A percentile compares a stretch with the other conserved stretches of the same genome.
phyloP scores from a whole-genome alignment of 2,113 vertebrate genomes.

The Vulpes lagopus region DNA sequence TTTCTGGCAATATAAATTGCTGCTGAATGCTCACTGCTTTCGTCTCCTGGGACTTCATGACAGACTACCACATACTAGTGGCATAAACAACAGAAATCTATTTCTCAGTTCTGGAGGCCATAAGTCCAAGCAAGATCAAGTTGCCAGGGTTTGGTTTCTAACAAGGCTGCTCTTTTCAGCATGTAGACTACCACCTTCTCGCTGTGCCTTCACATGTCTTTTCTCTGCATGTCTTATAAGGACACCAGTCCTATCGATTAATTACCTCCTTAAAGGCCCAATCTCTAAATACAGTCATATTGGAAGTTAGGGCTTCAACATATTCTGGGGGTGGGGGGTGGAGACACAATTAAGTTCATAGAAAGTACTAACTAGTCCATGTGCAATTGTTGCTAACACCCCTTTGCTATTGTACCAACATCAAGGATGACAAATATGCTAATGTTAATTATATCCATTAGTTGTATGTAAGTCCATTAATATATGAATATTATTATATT shows the following conservation, averaged over 20 bases:
- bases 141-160: not conserved
- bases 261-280: not conserved
- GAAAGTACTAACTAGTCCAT: not conserved
- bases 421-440: not conserved
- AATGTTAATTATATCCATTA: slow-evolving; percentile 29
- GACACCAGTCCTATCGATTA: not conserved
- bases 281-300: not conserved
- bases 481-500: not conserved
- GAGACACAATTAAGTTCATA: not conserved
- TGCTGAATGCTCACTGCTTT: not conserved
- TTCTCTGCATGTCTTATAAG: not conserved
- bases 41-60: not conserved
- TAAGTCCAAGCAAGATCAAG: not conserved
- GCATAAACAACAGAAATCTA: not conserved
- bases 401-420: not conserved
- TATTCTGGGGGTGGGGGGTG: not conserved
- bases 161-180: not conserved
- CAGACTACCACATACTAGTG: not conserved
- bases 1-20: not conserved
- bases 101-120: not conserved
- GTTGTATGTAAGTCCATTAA: not conserved
- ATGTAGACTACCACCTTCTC: not conserved
- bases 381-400: not conserved
- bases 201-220: not conserved
- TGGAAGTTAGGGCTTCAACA: not conserved